These are phyloP conservation scores for Harpegnathos saltator DNA, from an alignment of 1,140 invertebrate species.

Conservation along the genomic window DNA sequence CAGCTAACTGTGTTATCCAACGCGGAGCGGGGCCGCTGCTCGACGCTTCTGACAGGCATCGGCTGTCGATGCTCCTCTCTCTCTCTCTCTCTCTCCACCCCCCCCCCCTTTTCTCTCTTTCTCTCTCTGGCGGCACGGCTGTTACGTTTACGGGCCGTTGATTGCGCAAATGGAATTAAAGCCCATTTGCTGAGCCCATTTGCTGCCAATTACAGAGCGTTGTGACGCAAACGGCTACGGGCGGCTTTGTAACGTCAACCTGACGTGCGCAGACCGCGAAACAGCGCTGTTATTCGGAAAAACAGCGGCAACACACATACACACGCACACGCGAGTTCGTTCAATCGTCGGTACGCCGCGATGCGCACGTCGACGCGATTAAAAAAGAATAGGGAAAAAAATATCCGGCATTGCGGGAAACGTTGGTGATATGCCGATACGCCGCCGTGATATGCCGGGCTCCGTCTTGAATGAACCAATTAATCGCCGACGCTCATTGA, in stretches of 20 bases:
- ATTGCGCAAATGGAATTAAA: constrained; percentile 79
- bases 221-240: constrained; percentile 67
- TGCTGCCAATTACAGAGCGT: constrained; percentile 75
- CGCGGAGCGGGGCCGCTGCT: background rate
- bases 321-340: background rate
- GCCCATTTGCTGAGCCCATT: constrained; percentile 74
- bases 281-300: constrained; percentile 51
- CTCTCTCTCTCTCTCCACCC: too few relatives aligned
- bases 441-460: background rate
- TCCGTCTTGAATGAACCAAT: constrained; percentile 22
- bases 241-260: constrained; percentile 67
- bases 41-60: constrained; percentile 51
- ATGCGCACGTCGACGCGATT: background rate
- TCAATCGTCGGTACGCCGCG: constrained; percentile 10
- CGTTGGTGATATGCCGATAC: background rate
- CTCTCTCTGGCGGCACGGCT: constrained; percentile 27
- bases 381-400: background rate
- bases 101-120: too few relatives aligned
- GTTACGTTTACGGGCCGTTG: constrained; percentile 69
- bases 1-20: constrained; percentile 40
- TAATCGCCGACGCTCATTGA: constrained; percentile 11
- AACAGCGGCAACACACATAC: constrained; percentile 41
- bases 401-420: background rate
- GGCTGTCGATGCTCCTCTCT: constrained; percentile 52
- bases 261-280: constrained; percentile 41